Percentiles rank a stretch among this genome's conserved stretches.
phyloP scores from a whole-genome alignment of 2,888 invertebrate species.

The Noctua comes region DNA sequence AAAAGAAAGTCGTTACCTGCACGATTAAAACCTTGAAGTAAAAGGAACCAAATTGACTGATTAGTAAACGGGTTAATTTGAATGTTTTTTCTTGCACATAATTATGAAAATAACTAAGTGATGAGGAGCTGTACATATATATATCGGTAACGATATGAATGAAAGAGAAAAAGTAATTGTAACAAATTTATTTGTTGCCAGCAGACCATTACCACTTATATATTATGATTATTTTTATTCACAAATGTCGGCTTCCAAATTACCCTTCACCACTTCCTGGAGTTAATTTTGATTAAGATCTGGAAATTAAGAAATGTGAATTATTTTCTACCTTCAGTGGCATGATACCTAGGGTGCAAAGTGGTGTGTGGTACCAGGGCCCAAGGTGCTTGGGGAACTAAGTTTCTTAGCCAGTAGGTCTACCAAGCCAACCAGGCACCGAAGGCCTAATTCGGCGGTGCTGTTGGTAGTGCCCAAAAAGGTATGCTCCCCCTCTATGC shows the following conservation, averaged over 20 bases:
- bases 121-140: background rate
- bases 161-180: background rate
- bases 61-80: background rate
- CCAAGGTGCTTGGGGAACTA: background rate
- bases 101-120: background rate
- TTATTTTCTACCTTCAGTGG: background rate
- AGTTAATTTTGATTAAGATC: background rate
- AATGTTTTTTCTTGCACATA: background rate
- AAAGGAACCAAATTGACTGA: no score
- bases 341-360: background rate
- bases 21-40: background rate
- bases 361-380: background rate
- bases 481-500: background rate
- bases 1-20: background rate
- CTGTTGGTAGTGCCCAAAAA: background rate
- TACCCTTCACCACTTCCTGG: background rate
- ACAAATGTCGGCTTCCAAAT: background rate
- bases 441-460: background rate
- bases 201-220: background rate
- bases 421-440: background rate
- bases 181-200: background rate
- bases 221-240: background rate
- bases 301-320: background rate
- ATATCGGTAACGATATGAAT: background rate
- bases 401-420: background rate